Percentiles rank a stretch among this genome's conserved stretches.
These are phyloP conservation scores for Thelaira solivaga DNA, from an alignment of 2,888 invertebrate species.

Conservation along the genomic window DNA sequence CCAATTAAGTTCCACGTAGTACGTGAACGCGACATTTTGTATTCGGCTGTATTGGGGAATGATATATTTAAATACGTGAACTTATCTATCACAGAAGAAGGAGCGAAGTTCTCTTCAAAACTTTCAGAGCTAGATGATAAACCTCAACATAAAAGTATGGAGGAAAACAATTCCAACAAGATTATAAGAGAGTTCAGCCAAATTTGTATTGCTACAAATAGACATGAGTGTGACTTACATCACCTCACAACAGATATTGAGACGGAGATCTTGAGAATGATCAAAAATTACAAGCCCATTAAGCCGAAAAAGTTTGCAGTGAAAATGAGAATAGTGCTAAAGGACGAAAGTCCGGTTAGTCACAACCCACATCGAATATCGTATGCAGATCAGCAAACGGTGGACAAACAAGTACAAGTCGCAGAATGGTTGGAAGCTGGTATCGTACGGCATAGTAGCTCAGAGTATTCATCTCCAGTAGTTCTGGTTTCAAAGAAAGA, in stretches of 20 bases:
- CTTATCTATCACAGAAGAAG: neutral
- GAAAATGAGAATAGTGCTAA: slow-evolving; percentile 62
- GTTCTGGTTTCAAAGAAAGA: no score
- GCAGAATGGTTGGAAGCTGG: no score
- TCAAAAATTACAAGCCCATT: slow-evolving; percentile 68
- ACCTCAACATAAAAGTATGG: no score
- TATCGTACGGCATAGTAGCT: no score
- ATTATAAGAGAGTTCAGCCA: neutral
- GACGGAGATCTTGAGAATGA: neutral
- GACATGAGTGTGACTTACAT: neutral
- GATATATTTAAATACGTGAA: neutral
- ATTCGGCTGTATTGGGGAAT: neutral
- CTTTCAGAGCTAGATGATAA: neutral
- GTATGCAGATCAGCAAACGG: neutral
- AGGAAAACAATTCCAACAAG: neutral
- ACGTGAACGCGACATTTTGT: neutral
- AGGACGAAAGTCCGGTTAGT: neutral
- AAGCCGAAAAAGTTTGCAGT: neutral
- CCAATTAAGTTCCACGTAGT: neutral
- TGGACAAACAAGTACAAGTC: no score
- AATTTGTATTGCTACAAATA: neutral
- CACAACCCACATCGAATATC: neutral
- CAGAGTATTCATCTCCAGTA: no score
- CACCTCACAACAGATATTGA: neutral
- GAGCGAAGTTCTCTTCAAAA: neutral